Conservation (phyloP, 2,888 invertebrate species). For the Formica aserva region DNA sequence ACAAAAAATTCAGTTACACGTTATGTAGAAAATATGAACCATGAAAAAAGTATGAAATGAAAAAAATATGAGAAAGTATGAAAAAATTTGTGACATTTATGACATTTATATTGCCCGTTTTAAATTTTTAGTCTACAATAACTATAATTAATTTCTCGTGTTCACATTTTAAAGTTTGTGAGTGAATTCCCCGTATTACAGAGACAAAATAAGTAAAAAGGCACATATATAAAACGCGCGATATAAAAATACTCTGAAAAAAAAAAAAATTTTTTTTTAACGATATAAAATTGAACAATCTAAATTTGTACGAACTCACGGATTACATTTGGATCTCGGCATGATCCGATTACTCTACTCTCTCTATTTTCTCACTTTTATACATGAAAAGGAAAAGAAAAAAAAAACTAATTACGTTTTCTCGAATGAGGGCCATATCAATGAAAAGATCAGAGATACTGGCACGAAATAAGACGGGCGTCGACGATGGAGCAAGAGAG, state of each 20-base stretch:
- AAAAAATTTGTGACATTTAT: not conserved
- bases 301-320: not conserved
- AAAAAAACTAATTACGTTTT: not conserved
- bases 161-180: not conserved
- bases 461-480: not conserved
- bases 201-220: not conserved
- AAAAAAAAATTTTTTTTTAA: not conserved
- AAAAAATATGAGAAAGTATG: not conserved
- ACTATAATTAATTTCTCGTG: not conserved
- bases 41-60: not conserved
- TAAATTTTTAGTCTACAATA: not conserved
- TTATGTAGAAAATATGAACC: not conserved
- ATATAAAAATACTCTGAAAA: not conserved
- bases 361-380: not conserved
- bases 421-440: not conserved
- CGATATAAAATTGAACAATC: not conserved
- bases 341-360: not conserved
- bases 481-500: not conserved
- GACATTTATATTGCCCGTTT: slow-evolving; percentile 1
- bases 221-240: not conserved
- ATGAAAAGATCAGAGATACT: not conserved
- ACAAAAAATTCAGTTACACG: not conserved
- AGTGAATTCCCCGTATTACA: not conserved
- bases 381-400: not conserved
- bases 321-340: not conserved